Base-by-base conservation (phyloP, 2,797 vertebrate genomes). In the Prionace glauca region DNA sequence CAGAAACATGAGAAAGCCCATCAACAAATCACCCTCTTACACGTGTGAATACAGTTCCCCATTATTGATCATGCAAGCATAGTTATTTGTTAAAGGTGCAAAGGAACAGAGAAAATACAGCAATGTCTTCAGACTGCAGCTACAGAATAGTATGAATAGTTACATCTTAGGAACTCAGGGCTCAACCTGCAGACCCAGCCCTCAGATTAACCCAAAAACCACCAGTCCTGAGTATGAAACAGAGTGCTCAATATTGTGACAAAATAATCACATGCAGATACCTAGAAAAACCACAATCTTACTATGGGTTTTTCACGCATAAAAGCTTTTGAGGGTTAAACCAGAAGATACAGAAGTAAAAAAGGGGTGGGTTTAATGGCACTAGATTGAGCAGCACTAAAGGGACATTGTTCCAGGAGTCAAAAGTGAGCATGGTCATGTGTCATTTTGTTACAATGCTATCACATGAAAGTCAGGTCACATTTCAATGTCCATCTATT, bases 1-100 rank as follows among this genome's bases (percentile, higher is more conserved):
- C 62, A 69, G 24, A 41, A 69, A 92, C 90, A 65, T 9, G 62
- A 41, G 65, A 69, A 92, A 69, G 18, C 36, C 65, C 2, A 29
- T 92, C 90, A 69, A 41, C 90, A 92, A 92, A 69, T 69, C 90
- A 41, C n/a, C 62, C n/a, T 92, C 22, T 24, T 67, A 92, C 22
- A 60, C 65, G 36, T 69, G 65, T 67, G 62, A 69, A 65, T 41
- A n/a, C 62, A 41, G n/a, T 92, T 41, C 65, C 18, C 60, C 88
- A 36, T 29, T 69, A 24, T 1, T 92, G 90, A 67, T 41, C 90
- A 69, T 24, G 90, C 90, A 69, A 41, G n/a, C 8, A 12, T n/a
- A 36, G n/a, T 92, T 16, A 67, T 92, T 90, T 90, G 56, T 90
- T 62, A 32, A 77, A n/a, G 18, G 79, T 45, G 81, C 8, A 45